These are phyloP conservation scores for Procambarus clarkii DNA, from an alignment of 1,140 invertebrate genomes.

Conservation along the genomic window DNA sequence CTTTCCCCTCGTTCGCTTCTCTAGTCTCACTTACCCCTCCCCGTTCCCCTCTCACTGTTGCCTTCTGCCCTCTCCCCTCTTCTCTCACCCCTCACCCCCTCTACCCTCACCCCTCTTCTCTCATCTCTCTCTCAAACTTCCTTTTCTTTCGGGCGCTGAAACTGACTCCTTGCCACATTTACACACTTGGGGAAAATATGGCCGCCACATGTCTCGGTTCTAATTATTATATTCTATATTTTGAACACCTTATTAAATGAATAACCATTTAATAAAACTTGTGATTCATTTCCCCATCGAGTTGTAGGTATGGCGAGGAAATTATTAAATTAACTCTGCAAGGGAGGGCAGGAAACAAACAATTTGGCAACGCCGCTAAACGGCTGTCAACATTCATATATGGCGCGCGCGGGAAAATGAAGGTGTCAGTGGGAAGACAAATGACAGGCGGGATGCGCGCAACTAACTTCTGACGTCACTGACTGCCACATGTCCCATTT, in stretches of 20 bases:
- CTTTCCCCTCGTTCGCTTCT: too few relatives aligned
- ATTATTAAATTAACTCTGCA: too few relatives aligned
- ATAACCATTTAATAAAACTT: too few relatives aligned
- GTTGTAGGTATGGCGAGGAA: too few relatives aligned
- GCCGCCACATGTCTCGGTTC: too few relatives aligned
- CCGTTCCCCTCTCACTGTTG: background rate
- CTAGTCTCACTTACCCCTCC: too few relatives aligned
- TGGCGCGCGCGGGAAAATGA: constrained; percentile 38
- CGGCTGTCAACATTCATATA: constrained; percentile 39
- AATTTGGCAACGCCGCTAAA: constrained; percentile 45
- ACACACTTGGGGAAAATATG: too few relatives aligned
- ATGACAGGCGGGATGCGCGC: constrained; percentile 50
- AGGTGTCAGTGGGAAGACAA: constrained; percentile 38
- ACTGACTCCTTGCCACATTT: background rate
- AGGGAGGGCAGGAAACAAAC: too few relatives aligned
- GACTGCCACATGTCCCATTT: constrained; percentile 12
- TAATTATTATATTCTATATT: too few relatives aligned
- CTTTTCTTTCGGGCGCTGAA: background rate
- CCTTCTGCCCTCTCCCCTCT: background rate
- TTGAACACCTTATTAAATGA: too few relatives aligned
- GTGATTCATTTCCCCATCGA: too few relatives aligned
- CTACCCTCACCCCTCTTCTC: background rate
- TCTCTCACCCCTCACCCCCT: background rate
- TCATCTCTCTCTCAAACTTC: background rate
- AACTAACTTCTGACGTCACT: constrained; percentile 4